Percentiles rank a stretch among this genome's conserved stretches.
phyloP scores from a whole-genome alignment of 2,113 vertebrate genomes.

The Leptobrachium leishanense region DNA sequence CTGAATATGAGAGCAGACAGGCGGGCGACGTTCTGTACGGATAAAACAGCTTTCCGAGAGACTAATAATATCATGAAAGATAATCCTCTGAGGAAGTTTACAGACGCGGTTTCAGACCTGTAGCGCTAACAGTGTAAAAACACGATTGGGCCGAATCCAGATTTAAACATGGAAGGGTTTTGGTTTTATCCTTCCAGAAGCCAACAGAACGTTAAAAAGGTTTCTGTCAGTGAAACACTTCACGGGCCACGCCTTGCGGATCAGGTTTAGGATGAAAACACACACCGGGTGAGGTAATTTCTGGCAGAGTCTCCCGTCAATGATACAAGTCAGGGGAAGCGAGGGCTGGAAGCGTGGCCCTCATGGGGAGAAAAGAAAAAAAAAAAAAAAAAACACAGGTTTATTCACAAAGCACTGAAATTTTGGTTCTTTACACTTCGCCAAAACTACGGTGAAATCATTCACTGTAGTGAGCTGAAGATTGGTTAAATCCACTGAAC shows the following conservation, averaged over 20 bases:
- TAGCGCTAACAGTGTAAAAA: too few species aligned
- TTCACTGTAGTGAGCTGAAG: too few species aligned
- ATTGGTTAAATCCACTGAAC: too few species aligned
- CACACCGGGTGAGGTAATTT: slow-evolving; percentile 28
- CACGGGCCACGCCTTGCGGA: slow-evolving; percentile 13
- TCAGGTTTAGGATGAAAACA: slow-evolving; percentile 29
- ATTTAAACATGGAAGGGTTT: slow-evolving; percentile 16
- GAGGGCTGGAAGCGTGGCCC: slow-evolving; percentile 6
- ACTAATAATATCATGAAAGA: not conserved
- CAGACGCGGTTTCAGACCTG: too few species aligned
- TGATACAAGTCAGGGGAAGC: slow-evolving; percentile 33
- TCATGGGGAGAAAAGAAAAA: not conserved
- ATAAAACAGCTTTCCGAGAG: not conserved
- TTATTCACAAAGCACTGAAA: too few species aligned
- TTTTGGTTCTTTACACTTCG: too few species aligned
- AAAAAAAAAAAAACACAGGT: too few species aligned
- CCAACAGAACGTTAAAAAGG: slow-evolving; percentile 9
- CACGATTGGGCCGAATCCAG: slow-evolving; percentile 10
- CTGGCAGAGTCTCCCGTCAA: slow-evolving; percentile 38
- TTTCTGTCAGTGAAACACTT: slow-evolving; percentile 36
- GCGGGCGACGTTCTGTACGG: too few species aligned
- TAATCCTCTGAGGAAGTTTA: too few species aligned
- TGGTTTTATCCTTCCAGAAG: slow-evolving; percentile 18
- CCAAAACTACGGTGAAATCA: too few species aligned
- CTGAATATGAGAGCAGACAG: too few species aligned